phyloP scores from a whole-genome alignment of 2,888 invertebrate genomes.

The Teinopalpus imperialis region DNA sequence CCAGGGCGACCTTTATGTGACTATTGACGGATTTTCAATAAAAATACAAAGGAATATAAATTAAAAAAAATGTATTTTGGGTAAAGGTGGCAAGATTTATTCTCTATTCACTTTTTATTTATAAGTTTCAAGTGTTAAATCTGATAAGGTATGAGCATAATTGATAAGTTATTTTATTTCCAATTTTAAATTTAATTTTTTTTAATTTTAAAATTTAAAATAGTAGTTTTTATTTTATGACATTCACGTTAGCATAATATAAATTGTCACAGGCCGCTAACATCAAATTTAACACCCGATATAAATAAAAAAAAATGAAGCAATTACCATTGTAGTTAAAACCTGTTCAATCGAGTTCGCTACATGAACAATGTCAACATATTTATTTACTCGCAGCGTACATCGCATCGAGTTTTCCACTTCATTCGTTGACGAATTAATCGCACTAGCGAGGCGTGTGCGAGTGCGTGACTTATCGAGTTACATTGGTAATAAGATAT shows the following conservation, averaged over 20 bases:
- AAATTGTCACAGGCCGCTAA: not conserved
- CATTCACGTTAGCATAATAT: not conserved
- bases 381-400: slow-evolving; percentile 31
- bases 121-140: too few relatives aligned
- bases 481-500: slow-evolving; percentile 34
- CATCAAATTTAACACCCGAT: not conserved
- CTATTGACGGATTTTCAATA: too few relatives aligned
- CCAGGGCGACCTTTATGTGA: too few relatives aligned
- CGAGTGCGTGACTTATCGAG: slow-evolving; percentile 30
- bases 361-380: slow-evolving; percentile 27
- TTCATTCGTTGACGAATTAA: slow-evolving; percentile 38
- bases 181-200: too few relatives aligned
- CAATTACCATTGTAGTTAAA: slow-evolving; percentile 14
- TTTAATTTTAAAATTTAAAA: too few relatives aligned
- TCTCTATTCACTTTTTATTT: too few relatives aligned
- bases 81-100: too few relatives aligned
- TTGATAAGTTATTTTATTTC: too few relatives aligned
- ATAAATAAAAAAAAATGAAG: slow-evolving; percentile 1
- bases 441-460: slow-evolving; percentile 33
- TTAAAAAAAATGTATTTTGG: too few relatives aligned
- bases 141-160: too few relatives aligned
- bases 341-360: slow-evolving; percentile 19
- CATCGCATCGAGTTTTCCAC: slow-evolving; percentile 36
- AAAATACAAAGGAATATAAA: too few relatives aligned
- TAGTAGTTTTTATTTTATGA: too few relatives aligned